Conservation (phyloP, 2,888 invertebrate species). For the Oligia strigilis region DNA sequence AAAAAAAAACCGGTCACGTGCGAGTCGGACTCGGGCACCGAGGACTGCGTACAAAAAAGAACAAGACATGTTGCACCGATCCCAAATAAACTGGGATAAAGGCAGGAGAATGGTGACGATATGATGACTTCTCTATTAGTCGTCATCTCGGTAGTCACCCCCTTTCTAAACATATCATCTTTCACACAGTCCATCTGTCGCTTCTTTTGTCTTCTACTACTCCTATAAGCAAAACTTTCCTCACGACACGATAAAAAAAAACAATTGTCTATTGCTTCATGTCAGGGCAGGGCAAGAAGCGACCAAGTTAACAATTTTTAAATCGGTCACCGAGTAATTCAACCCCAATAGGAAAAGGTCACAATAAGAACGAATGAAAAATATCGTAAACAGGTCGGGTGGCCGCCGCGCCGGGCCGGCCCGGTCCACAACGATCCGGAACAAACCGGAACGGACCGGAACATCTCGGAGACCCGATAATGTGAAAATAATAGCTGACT, state of each 20-base stretch:
- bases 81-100: no score
- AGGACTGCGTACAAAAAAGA: no score
- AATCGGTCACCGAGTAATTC: background rate
- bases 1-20: background rate
- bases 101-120: background rate
- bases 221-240: background rate
- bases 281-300: background rate
- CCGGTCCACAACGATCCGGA: constrained; percentile 17
- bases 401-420: background rate
- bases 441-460: constrained; percentile 9
- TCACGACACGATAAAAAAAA: background rate
- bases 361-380: constrained; percentile 21
- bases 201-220: background rate
- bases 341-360: background rate
- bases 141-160: no score
- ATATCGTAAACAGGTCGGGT: constrained; percentile 7
- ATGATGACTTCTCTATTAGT: background rate
- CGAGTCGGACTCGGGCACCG: no score
- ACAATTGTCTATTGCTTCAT: background rate
- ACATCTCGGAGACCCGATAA: constrained; percentile 39
- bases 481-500: constrained; percentile 51
- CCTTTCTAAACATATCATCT: background rate
- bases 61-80: no score
- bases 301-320: background rate
- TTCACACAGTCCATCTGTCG: background rate